phyloP scores from a whole-genome alignment of 2,888 invertebrate genomes.

The Pristionchus arcanus region DNA sequence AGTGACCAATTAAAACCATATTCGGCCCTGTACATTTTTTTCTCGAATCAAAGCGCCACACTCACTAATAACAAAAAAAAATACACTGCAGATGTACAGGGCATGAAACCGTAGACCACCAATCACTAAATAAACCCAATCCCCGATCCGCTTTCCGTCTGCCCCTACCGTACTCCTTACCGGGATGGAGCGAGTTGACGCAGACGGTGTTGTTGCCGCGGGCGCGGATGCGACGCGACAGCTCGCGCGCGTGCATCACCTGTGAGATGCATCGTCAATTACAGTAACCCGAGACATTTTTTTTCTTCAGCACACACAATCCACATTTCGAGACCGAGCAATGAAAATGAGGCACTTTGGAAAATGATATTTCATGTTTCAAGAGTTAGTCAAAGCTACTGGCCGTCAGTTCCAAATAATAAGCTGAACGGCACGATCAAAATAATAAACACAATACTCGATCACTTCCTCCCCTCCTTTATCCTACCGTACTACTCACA shows the following conservation, averaged over 20 bases:
- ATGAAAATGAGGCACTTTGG: too few relatives aligned
- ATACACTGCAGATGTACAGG: not conserved
- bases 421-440: too few relatives aligned
- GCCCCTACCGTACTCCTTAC: constrained; percentile 78
- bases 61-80: too few relatives aligned
- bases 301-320: not conserved
- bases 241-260: constrained; percentile 51
- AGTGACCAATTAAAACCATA: too few relatives aligned
- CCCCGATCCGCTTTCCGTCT: not conserved
- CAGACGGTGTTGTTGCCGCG: constrained; percentile 42
- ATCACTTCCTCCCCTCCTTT: not conserved
- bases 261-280: not conserved
- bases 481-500: constrained; percentile 60
- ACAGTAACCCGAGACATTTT: not conserved
- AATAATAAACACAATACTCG: not conserved
- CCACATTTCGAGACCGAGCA: too few relatives aligned
- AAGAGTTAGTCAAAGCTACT: too few relatives aligned
- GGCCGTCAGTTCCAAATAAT: too few relatives aligned
- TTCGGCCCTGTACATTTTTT: too few relatives aligned
- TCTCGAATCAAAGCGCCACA: too few relatives aligned
- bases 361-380: too few relatives aligned
- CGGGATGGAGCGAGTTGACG: constrained; percentile 90
- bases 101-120: not conserved
- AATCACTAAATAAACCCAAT: not conserved
- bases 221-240: constrained; percentile 50